These are phyloP conservation scores for Leptobrachium ailaonicum DNA, from an alignment of 2,113 vertebrate genomes.

Conservation along the genomic window DNA sequence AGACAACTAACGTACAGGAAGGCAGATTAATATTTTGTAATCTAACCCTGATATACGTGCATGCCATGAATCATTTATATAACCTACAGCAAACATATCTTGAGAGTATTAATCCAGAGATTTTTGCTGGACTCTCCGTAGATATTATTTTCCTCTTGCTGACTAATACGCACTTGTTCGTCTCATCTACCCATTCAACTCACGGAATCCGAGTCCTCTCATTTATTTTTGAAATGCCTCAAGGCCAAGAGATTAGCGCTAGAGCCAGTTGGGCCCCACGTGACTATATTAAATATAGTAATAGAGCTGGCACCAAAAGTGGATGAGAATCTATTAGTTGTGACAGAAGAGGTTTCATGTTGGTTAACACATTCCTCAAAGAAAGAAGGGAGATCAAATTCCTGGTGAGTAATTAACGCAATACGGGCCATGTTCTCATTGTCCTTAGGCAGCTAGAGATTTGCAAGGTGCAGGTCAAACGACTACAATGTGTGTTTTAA, in stretches of 20 bases:
- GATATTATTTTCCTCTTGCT: slow-evolving; percentile 70
- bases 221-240: slow-evolving; percentile 63
- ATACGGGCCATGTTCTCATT: slow-evolving; percentile 53
- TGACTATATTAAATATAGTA: slow-evolving; percentile 66
- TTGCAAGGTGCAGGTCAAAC: slow-evolving; percentile 27
- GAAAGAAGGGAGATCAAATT: slow-evolving; percentile 54
- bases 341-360: slow-evolving; percentile 54
- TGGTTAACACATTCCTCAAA: slow-evolving; percentile 53
- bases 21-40: slow-evolving; percentile 82
- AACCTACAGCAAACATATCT: slow-evolving; percentile 78
- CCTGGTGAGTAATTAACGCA: slow-evolving; percentile 60
- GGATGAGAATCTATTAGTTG: slow-evolving; percentile 56
- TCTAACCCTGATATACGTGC: slow-evolving; percentile 73
- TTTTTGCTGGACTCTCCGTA: slow-evolving; percentile 72
- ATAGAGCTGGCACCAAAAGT: slow-evolving; percentile 56
- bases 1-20: slow-evolving; percentile 62
- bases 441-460: slow-evolving; percentile 50
- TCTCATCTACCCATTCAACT: slow-evolving; percentile 74
- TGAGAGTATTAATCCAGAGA: slow-evolving; percentile 72
- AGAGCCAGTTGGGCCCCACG: slow-evolving; percentile 63
- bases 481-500: slow-evolving; percentile 1
- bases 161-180: slow-evolving; percentile 64
- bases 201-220: slow-evolving; percentile 67
- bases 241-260: slow-evolving; percentile 72
- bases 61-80: slow-evolving; percentile 76